Conservation (phyloP, 2,888 invertebrate species). For the Drosophila rubida region DNA sequence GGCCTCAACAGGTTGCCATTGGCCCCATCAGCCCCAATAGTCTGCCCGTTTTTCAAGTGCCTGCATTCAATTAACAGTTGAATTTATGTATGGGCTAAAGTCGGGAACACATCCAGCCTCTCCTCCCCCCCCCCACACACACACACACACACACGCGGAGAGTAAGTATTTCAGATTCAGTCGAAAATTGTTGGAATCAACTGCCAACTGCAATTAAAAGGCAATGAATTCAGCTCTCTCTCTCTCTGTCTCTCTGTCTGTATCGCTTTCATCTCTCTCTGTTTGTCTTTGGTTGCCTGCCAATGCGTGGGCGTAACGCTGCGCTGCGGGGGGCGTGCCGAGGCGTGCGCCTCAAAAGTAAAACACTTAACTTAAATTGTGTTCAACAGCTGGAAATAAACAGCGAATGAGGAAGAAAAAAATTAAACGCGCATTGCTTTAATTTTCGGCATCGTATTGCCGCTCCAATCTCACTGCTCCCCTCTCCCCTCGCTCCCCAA, state of each 20-base stretch:
- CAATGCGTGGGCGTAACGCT: constrained; percentile 50
- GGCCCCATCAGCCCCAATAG: constrained; percentile 49
- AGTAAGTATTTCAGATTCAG: constrained; percentile 39
- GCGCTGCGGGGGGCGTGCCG: constrained; percentile 9
- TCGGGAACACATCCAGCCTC: constrained; percentile 18
- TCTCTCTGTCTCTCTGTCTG: background rate
- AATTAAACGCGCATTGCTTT: constrained; percentile 38
- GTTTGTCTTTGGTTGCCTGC: constrained; percentile 31
- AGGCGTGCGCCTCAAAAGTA: constrained; percentile 47
- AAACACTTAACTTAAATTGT: constrained; percentile 75
- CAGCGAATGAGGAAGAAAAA: constrained; percentile 24
- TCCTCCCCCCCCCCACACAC: constrained; percentile 9
- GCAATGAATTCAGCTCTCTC: constrained; percentile 72
- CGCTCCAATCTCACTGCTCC: background rate
- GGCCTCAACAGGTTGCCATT: constrained; percentile 66
- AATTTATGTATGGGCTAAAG: constrained; percentile 64
- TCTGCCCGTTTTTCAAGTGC: constrained; percentile 69
- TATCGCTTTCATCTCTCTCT: background rate
- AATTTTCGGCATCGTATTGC: constrained; percentile 39
- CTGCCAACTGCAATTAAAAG: constrained; percentile 81
- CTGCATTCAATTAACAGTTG: constrained; percentile 76
- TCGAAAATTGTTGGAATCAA: constrained; percentile 64
- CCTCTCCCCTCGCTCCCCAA: background rate
- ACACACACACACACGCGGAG: constrained; percentile 2
- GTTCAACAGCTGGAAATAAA: constrained; percentile 76